Conservation (phyloP, 2,888 invertebrate genomes). For the Arge pagana region DNA sequence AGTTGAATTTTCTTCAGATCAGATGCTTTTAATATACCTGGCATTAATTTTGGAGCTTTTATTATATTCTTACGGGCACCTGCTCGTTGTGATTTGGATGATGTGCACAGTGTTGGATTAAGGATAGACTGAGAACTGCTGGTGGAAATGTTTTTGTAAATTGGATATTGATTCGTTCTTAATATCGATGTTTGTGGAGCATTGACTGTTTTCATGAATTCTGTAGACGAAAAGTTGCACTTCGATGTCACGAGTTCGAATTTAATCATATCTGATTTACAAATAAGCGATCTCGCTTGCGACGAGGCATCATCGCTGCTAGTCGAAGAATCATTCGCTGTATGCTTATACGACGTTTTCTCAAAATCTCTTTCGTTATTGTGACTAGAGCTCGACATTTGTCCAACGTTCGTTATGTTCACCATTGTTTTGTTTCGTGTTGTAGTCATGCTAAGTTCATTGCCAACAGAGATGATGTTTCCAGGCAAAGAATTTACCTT, state of each 20-base stretch:
- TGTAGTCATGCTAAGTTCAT: slow-evolving; percentile 27
- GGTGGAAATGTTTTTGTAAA: neutral
- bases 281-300: neutral
- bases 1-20: slow-evolving; percentile 7
- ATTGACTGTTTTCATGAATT: neutral
- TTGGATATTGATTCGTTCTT: neutral
- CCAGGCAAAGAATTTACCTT: slow-evolving; percentile 28
- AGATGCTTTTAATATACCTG: slow-evolving; percentile 31
- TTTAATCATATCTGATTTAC: neutral
- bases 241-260: neutral
- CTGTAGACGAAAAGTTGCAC: neutral
- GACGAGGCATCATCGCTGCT: neutral
- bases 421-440: slow-evolving; percentile 29
- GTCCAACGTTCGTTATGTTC: slow-evolving; percentile 28
- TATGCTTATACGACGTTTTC: slow-evolving; percentile 2
- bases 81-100: neutral
- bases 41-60: slow-evolving; percentile 40
- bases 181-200: neutral
- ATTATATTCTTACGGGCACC: slow-evolving; percentile 37
- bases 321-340: no score
- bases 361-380: slow-evolving; percentile 6
- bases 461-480: slow-evolving; percentile 30
- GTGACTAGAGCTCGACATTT: slow-evolving; percentile 3
- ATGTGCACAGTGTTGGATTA: no score
- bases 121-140: neutral